Conservation (phyloP, 2,888 invertebrate genomes). For the Drosophila imparisetae region DNA sequence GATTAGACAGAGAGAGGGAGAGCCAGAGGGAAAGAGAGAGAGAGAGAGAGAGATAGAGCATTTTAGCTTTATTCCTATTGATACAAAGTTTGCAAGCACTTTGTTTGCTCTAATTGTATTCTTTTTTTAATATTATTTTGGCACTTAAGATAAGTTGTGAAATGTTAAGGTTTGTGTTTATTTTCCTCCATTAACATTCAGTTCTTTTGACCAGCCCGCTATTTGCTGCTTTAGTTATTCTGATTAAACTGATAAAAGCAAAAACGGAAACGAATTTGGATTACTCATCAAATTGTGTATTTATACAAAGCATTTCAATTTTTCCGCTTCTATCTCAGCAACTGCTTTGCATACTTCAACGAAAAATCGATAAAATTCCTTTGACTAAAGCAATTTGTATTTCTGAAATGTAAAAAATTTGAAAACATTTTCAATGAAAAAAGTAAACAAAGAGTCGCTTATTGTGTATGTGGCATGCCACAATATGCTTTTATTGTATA, state of each 20-base stretch:
- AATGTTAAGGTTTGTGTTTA: not conserved
- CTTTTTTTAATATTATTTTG: not conserved
- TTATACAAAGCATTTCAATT: not conserved
- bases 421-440: constrained; percentile 10
- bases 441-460: constrained; percentile 47
- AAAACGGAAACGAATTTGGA: not conserved
- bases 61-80: constrained; percentile 18
- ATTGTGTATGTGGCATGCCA: constrained; percentile 49
- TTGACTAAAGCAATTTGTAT: not conserved
- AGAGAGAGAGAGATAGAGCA: not conserved
- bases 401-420: constrained; percentile 1
- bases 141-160: not conserved
- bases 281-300: constrained; percentile 4
- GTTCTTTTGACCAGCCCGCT: constrained; percentile 1
- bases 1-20: not conserved
- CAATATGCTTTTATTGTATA: constrained; percentile 39
- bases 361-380: constrained; percentile 17
- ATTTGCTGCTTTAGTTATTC: not conserved
- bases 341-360: constrained; percentile 13
- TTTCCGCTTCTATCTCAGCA: not conserved
- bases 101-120: not conserved
- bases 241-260: constrained; percentile 4
- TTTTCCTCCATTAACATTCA: not conserved
- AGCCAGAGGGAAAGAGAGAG: not conserved
- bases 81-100: constrained; percentile 12